Percentiles rank a stretch among this genome's conserved stretches.
phyloP scores from a whole-genome alignment of 2,797 vertebrate species.

The Phalanger gymnotis region DNA sequence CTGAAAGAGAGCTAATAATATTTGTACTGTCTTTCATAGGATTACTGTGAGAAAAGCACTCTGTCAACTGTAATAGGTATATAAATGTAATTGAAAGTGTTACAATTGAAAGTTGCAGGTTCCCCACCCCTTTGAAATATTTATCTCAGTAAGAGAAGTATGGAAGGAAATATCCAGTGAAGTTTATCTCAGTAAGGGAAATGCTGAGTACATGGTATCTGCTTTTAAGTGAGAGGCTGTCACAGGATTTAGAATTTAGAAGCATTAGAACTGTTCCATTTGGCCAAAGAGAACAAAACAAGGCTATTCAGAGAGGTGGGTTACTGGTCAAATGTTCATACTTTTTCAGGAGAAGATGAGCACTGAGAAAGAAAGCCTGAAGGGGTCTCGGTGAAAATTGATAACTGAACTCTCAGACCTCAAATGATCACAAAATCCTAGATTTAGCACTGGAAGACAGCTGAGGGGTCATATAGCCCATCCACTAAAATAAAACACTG shows the following conservation, averaged over 20 bases:
- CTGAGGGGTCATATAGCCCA: not conserved
- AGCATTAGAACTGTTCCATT: not conserved
- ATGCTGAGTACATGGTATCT: not conserved
- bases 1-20: not conserved
- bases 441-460: not conserved
- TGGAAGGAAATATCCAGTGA: too few species aligned
- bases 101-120: not conserved
- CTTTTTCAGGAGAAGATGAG: constrained; percentile 13
- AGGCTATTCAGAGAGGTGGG: not conserved
- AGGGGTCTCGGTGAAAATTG: not conserved
- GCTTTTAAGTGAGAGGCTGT: not conserved
- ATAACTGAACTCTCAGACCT: constrained; percentile 38
- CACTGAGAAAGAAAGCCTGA: not conserved
- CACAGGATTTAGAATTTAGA: too few species aligned
- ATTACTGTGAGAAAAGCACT: not conserved
- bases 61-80: not conserved
- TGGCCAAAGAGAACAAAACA: not conserved
- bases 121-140: not conserved
- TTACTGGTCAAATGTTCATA: not conserved
- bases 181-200: not conserved
- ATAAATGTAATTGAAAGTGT: not conserved
- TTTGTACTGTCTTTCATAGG: not conserved
- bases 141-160: not conserved
- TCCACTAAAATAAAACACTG: not conserved
- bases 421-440: not conserved